Base-by-base conservation (phyloP, 2,888 invertebrate genomes). In the Ennomos quercinarius region DNA sequence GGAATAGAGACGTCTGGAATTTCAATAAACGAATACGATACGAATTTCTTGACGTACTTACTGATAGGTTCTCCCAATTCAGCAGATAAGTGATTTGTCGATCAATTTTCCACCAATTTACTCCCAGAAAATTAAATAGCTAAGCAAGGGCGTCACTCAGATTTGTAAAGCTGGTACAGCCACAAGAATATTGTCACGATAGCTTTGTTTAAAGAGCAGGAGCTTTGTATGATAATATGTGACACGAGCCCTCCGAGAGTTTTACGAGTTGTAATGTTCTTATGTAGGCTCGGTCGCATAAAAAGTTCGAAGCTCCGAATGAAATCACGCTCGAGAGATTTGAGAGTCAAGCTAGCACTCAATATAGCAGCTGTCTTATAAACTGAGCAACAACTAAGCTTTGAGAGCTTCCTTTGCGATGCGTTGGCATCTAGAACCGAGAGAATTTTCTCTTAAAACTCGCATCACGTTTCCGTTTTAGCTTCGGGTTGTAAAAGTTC, bases 321-420 rank as follows among this genome's bases (percentile, higher is more conserved):
- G 47, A 48, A 17, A 12, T 47, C 12, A 44, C 39, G 40, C 34
- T 40, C 36, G 50, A 39, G 36, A 27, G 41, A 42, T 48, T 46
- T 45, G 41, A 40, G 37, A 43, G 50, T 51, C 39, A 10, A 11
- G 36, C 10, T 17, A 12, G 13, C 45, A 41, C 38, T 43, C 36
- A 49, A 53, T 46, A 13, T 12, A 6, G 37, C 54, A n/a, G 46
- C 41, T 53, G 36, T 68, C 53, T 43, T 68, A 55, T 60, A 66
- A 61, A 68, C 61, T 63, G 48, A 54, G 51, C 54, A 59, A 70
- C 65, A 68, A 70, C 38, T 71, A 64, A 66, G 63, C 66, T 67
- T 67, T 65, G 53, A 56, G n/a, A 56, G 55, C 48, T 63, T 56
- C 50, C 55, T 57, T 42, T 58, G 55, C 61, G 42, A 59, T 47